Evolutionary conservation across 2,797 vertebrate genomes (phyloP).

Genomic region (Enteromius treurensis): DNA sequence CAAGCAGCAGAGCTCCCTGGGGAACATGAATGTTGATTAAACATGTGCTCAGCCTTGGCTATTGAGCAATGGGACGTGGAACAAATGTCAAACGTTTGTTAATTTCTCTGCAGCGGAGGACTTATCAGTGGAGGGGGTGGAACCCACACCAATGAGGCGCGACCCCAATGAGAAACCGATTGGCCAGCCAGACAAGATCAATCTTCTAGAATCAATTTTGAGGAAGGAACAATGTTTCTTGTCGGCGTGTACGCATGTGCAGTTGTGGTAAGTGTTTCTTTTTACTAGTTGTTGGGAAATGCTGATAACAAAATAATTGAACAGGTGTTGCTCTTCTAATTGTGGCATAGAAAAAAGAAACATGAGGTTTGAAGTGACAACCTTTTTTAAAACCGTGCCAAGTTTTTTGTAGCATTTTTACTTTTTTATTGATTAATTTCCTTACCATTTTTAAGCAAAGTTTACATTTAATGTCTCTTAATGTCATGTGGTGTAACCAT

Average conservation of each 20-base stretch:
- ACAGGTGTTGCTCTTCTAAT: neutral
- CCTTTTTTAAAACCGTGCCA: neutral
- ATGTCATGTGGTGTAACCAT: neutral
- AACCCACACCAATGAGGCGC: constrained; percentile 58
- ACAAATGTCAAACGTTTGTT: constrained; percentile 71
- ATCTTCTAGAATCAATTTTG: constrained; percentile 47
- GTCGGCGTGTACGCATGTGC: constrained; percentile 9
- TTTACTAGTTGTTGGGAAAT: constrained; percentile 1
- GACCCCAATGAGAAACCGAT: constrained; percentile 50
- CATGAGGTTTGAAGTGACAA: neutral
- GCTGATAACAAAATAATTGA: neutral
- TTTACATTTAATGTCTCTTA: neutral
- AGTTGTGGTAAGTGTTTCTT: neutral
- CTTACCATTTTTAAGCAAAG: neutral
- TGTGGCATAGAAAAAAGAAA: neutral
- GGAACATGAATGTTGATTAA: constrained; percentile 75
- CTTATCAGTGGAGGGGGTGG: constrained; percentile 59
- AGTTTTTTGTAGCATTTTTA: neutral
- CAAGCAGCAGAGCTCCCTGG: constrained; percentile 60
- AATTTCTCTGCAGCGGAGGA: constrained; percentile 61
- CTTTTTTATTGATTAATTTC: neutral
- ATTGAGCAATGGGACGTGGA: constrained; percentile 70
- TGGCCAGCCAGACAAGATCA: constrained; percentile 44
- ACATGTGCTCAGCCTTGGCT: constrained; percentile 73
- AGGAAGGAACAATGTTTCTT: constrained; percentile 31